A percentile compares a stretch with the other conserved stretches of the same genome.
Evolutionary conservation across 2,113 vertebrate genomes (phyloP).

Genomic region (Mustela lutreola): DNA sequence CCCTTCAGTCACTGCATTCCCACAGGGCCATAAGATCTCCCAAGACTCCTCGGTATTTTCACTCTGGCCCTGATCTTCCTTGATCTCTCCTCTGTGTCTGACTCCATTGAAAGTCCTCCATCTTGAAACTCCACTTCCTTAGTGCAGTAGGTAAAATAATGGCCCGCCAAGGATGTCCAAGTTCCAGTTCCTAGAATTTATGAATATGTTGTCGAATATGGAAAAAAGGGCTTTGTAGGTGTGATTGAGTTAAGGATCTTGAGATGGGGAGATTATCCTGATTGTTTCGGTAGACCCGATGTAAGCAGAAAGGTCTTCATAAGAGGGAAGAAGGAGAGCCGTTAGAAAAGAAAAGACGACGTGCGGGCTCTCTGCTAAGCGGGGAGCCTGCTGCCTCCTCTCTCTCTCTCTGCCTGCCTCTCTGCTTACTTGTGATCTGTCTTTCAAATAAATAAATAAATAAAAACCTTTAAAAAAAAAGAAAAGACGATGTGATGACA

Average conservation of each 20-base stretch:
- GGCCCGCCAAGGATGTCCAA: not conserved
- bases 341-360: not conserved
- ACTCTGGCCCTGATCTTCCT: not conserved
- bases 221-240: not conserved
- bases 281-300: not conserved
- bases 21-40: not conserved
- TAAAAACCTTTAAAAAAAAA: too few relatives aligned
- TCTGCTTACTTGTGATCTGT: too few relatives aligned
- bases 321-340: not conserved
- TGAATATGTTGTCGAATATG: not conserved
- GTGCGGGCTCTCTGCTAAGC: too few relatives aligned
- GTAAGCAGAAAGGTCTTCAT: not conserved
- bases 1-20: not conserved
- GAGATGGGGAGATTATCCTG: not conserved
- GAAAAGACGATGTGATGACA: not conserved
- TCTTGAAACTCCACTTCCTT: not conserved
- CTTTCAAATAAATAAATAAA: too few relatives aligned
- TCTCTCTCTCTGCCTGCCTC: too few relatives aligned
- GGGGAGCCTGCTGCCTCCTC: too few relatives aligned
- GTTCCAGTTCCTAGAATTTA: not conserved
- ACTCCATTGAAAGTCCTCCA: not conserved
- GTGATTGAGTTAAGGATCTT: slow-evolving; percentile 5
- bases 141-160: not conserved
- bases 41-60: not conserved
- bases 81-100: not conserved